These are phyloP conservation scores for Takifugu bimaculatus DNA, from an alignment of 2,113 vertebrate genomes.

Conservation along the genomic window DNA sequence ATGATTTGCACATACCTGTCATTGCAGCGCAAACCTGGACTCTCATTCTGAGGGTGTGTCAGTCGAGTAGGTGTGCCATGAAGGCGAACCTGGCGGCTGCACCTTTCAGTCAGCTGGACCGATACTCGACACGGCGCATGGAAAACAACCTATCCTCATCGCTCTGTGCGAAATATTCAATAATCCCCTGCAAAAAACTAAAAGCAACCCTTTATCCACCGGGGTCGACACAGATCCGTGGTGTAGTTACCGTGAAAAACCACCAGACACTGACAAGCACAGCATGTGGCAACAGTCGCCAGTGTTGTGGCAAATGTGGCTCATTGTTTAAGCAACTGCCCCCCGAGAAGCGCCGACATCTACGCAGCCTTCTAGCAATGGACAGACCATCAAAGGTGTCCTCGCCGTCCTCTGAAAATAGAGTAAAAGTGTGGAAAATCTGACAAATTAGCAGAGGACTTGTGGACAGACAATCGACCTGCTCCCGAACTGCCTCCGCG, in stretches of 20 bases:
- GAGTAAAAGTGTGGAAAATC: neutral
- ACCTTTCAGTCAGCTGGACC: neutral
- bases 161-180: neutral
- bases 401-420: neutral
- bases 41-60: slow-evolving; percentile 49
- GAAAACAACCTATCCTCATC: neutral
- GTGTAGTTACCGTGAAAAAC: slow-evolving; percentile 44
- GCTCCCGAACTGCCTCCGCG: slow-evolving; percentile 13
- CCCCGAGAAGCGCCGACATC: neutral
- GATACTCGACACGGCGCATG: neutral
- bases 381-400: neutral
- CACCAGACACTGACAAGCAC: slow-evolving; percentile 45
- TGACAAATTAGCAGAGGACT: slow-evolving; percentile 1
- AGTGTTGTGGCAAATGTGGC: slow-evolving; percentile 36
- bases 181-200: neutral
- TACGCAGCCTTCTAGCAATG: neutral
- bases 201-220: neutral
- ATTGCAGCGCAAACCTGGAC: slow-evolving; percentile 45
- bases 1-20: slow-evolving; percentile 46
- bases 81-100: slow-evolving; percentile 15
- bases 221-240: neutral
- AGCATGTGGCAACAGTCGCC: slow-evolving; percentile 51
- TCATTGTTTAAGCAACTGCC: slow-evolving; percentile 25
- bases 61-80: slow-evolving; percentile 42
- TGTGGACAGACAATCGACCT: slow-evolving; percentile 14